Percentiles rank a stretch among this genome's conserved stretches.
Evolutionary conservation across 2,888 invertebrate genomes (phyloP).

Genomic region (Mellilla xanthometata): DNA sequence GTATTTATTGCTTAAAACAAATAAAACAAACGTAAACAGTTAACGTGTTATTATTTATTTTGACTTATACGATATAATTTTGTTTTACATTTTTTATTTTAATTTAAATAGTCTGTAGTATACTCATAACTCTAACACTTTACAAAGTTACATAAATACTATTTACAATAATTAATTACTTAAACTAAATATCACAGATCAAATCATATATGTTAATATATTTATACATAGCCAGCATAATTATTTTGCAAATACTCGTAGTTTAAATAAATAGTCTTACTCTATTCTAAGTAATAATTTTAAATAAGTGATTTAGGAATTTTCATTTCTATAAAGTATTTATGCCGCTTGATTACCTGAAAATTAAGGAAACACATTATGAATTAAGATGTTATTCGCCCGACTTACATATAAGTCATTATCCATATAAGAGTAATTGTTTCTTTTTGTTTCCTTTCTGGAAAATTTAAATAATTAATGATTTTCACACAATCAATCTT

Average conservation of each 20-base stretch:
- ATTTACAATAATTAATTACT: conserved; percentile 30
- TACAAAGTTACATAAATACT: conserved; percentile 28
- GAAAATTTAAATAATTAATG: no score
- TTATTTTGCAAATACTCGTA: no score
- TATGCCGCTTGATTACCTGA: conserved; percentile 9
- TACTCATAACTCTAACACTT: conserved; percentile 8
- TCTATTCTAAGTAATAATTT: no score
- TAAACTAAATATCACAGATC: conserved; percentile 67
- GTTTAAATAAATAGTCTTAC: conserved; percentile 14
- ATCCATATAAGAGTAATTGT: no score
- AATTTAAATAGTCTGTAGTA: conserved; percentile 23
- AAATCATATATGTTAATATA: conserved; percentile 33
- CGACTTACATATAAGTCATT: no score
- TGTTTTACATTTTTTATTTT: no score
- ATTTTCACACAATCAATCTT: no score
- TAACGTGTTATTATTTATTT: conserved; percentile 59
- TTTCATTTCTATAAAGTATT: not conserved
- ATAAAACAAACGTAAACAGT: conserved; percentile 36
- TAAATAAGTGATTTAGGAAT: not conserved
- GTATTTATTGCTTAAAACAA: no score
- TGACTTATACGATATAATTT: conserved; percentile 57
- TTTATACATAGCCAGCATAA: no score
- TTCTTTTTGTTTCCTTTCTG: no score
- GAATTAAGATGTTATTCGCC: no score
- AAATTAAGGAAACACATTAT: not conserved